phyloP scores from a whole-genome alignment of 1,140 invertebrate genomes.

The Andricus grossulariae region DNA sequence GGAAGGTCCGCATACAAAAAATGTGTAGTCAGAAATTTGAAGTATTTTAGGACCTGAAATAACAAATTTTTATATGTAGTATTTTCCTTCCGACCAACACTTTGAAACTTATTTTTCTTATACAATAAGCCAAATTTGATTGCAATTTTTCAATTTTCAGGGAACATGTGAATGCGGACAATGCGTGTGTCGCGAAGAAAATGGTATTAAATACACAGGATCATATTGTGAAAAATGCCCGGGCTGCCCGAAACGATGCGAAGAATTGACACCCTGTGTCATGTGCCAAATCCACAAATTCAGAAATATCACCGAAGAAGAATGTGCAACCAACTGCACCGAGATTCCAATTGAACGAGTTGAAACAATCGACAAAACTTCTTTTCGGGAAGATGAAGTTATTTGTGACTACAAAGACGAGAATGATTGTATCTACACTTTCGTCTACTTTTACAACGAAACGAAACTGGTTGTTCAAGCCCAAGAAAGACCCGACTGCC shows the following conservation, averaged over 20 bases:
- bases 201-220: conserved; percentile 85
- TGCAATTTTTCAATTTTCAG: conserved; percentile 70
- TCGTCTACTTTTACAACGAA: conserved; percentile 85
- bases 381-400: conserved; percentile 85
- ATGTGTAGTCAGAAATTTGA: background rate
- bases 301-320: conserved; percentile 82
- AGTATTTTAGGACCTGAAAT: background rate
- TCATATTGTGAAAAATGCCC: conserved; percentile 95
- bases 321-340: conserved; percentile 78
- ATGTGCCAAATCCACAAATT: conserved; percentile 92
- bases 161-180: conserved; percentile 93
- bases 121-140: too few relatives aligned
- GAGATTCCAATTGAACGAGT: conserved; percentile 79
- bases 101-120: too few relatives aligned
- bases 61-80: too few relatives aligned
- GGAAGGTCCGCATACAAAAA: too few relatives aligned
- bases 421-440: conserved; percentile 89
- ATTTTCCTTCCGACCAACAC: too few relatives aligned
- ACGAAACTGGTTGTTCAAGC: conserved; percentile 79
- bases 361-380: conserved; percentile 76
- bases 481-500: conserved; percentile 87
- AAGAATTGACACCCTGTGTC: conserved; percentile 93
- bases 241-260: conserved; percentile 91
- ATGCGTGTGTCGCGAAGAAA: conserved; percentile 86
- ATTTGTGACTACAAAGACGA: conserved; percentile 88